Evolutionary conservation across 2,113 vertebrate genomes (phyloP).

Genomic region (Lamprologus sp.): DNA sequence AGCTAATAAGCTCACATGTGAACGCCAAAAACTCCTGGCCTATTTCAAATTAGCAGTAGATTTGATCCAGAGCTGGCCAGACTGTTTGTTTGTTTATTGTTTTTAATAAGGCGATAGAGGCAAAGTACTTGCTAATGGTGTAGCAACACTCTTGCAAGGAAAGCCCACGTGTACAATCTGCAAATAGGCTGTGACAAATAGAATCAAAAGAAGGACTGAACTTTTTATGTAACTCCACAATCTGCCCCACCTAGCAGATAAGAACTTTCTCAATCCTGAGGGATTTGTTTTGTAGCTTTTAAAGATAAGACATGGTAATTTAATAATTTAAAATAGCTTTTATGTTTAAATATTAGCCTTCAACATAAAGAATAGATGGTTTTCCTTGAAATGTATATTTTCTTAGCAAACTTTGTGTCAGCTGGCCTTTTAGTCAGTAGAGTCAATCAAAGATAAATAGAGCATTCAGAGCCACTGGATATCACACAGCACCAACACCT

Average conservation of each 20-base stretch:
- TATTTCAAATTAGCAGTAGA: background rate
- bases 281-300: background rate
- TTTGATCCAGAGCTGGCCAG: background rate
- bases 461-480: background rate
- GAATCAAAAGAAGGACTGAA: background rate
- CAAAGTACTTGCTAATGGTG: background rate
- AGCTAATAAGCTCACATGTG: rapidly evolving
- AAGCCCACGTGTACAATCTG: background rate
- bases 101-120: background rate
- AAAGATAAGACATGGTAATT: background rate
- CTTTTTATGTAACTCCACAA: background rate
- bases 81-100: background rate
- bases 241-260: background rate
- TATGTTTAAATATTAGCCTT: background rate
- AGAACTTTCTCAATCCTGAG: background rate
- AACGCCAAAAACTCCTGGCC: background rate
- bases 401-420: background rate
- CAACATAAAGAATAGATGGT: background rate
- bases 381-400: background rate
- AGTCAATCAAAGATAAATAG: background rate
- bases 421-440: background rate
- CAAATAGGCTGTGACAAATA: background rate
- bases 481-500: background rate
- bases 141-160: background rate
- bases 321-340: background rate